Percentiles rank a stretch among this genome's conserved stretches.
phyloP scores from a whole-genome alignment of 2,797 vertebrate species.

The Halcyon chelicuti region DNA sequence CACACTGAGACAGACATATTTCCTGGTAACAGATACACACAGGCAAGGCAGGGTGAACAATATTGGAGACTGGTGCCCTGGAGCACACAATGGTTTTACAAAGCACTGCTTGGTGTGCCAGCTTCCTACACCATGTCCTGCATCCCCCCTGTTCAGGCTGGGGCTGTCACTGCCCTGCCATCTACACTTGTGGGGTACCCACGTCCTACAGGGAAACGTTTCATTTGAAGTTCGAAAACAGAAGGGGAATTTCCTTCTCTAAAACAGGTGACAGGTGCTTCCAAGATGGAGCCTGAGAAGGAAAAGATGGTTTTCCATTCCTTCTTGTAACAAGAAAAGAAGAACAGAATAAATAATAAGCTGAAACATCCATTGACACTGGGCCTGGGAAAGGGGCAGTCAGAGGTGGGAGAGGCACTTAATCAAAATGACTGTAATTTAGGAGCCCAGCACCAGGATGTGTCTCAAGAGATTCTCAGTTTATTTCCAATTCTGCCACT shows the following conservation, averaged over 20 bases:
- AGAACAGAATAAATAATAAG: background rate
- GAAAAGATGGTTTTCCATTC: background rate
- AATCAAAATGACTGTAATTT: background rate
- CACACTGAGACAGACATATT: background rate
- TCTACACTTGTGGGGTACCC: background rate
- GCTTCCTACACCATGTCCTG: background rate
- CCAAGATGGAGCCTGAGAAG: background rate
- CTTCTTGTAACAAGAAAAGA: background rate
- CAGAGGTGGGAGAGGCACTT: background rate
- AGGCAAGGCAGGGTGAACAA: background rate
- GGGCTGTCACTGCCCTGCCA: background rate
- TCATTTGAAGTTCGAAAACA: background rate
- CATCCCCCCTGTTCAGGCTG: background rate
- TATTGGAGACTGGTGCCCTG: rapidly evolving
- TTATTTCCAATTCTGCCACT: background rate
- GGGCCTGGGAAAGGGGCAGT: background rate
- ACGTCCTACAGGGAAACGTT: background rate
- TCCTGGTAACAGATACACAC: background rate
- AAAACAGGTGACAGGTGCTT: background rate
- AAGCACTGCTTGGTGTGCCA: background rate
- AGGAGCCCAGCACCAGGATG: background rate
- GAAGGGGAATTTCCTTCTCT: background rate
- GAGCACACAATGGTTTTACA: background rate
- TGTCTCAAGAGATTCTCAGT: background rate
- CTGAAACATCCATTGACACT: background rate